phyloP scores from a whole-genome alignment of 2,888 invertebrate species.

The Sclerodermus sp. region DNA sequence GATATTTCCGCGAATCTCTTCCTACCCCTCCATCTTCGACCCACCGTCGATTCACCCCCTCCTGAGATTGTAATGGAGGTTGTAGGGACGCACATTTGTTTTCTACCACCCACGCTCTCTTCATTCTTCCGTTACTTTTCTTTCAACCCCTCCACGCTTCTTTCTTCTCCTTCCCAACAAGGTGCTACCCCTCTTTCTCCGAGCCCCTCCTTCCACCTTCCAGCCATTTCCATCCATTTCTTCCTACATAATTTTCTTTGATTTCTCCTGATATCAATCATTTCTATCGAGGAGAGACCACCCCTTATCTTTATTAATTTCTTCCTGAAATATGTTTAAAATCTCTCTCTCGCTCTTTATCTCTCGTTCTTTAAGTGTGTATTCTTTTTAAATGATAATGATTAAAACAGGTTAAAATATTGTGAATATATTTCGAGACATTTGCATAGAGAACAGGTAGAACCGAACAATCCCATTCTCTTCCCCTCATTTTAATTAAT shows the following conservation, averaged over 20 bases:
- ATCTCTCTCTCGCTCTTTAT: neutral
- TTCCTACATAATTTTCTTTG: neutral
- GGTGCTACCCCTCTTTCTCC: conserved; percentile 3
- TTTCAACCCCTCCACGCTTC: conserved; percentile 2
- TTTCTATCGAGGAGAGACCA: too few species aligned
- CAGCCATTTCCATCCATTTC: conserved; percentile 3
- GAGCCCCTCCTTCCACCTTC: conserved; percentile 7
- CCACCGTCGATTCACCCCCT: conserved; percentile 22
- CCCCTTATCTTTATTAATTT: conserved; percentile 2
- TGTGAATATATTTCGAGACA: too few species aligned
- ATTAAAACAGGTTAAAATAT: too few species aligned
- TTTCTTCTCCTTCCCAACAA: conserved; percentile 1
- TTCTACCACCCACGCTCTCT: conserved; percentile 1
- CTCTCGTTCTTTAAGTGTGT: too few species aligned
- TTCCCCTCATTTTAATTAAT: too few species aligned
- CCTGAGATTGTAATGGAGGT: conserved; percentile 32
- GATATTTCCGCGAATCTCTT: conserved; percentile 44
- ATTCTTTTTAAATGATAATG: too few species aligned
- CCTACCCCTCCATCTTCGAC: conserved; percentile 24
- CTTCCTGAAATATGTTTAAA: conserved; percentile 4
- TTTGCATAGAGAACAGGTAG: too few species aligned
- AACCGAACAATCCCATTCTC: too few species aligned
- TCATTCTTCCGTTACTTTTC: too few species aligned
- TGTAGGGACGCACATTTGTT: conserved; percentile 33
- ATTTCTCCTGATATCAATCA: neutral